Base-by-base conservation (phyloP, 2,113 vertebrate genomes). In the Chloropsis cyanopogon region DNA sequence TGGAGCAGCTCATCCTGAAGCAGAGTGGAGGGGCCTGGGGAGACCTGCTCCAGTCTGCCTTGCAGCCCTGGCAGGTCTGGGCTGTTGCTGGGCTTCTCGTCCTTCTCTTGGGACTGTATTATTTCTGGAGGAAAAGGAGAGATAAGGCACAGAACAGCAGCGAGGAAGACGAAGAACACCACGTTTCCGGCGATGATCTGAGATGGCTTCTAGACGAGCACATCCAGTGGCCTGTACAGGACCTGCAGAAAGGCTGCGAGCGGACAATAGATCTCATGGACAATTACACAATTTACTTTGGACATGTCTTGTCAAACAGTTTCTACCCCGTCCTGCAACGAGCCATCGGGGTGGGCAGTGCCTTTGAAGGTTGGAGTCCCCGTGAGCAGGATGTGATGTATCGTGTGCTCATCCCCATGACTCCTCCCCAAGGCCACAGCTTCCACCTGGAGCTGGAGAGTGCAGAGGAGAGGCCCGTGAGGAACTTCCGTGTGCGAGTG, bases 201-300 rank as follows among this genome's bases (percentile, higher is more conserved):
- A 65, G 8, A 65, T 65, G 63, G 41, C 41, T 44, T 24, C 41
- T 65, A 33, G 21, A 35, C 2, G 41, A 76, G 21, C 21, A 3
- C 26, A 68, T 71, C 2, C 12, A 35, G 24, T 70, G 66, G 80
- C 46, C 80, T 6, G 23, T 6, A 15, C 65, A 60, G 37, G 47
- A 53, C 26, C 56, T 83, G 47, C 7, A 35, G 31, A 2, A 0
- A 52, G 66, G 56, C 66, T 42, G 66, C 0, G 20, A 50, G 31
- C 15, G 31, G 56, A 6, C 5, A 35, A 29, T 2, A 5, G 3
- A 7, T 15, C 15, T 82, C 0, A 50, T 82, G 80, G 80, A 60
- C 3, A 52, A 20, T 11, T 70, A 60, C 2, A 12, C 4, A 0
- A 1, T 11, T 50, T 21, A 9, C 3, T 59, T n/a, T 28, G 19